phyloP scores from a whole-genome alignment of 1,140 invertebrate genomes.

The Bursaphelenchus mucronatus region DNA sequence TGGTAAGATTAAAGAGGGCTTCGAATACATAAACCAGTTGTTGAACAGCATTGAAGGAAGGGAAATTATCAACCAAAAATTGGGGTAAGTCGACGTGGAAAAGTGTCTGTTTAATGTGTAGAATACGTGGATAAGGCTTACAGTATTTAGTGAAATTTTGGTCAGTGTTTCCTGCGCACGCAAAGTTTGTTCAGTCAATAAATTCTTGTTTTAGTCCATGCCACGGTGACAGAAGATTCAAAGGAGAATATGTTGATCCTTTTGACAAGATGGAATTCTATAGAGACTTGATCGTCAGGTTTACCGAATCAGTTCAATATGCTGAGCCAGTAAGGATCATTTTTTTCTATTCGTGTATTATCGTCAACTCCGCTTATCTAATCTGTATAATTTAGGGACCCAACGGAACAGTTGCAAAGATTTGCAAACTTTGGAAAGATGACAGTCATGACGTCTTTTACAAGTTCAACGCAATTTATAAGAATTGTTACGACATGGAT shows the following conservation, averaged over 20 bases:
- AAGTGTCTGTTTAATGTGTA: too few species aligned
- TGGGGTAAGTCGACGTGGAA: too few species aligned
- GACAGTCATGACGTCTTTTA: not conserved
- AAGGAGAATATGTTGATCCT: constrained; percentile 2
- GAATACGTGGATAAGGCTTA: too few species aligned
- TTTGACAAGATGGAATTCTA: constrained; percentile 12
- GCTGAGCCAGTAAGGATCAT: not conserved
- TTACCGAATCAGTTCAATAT: constrained; percentile 8
- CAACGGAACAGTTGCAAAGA: not conserved
- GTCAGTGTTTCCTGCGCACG: too few species aligned
- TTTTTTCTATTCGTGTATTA: too few species aligned
- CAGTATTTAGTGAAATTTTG: too few species aligned
- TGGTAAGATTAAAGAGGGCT: constrained; percentile 17
- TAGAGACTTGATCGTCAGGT: not conserved
- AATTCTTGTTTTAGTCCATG: too few species aligned
- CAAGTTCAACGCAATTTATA: not conserved
- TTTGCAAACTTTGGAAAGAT: not conserved
- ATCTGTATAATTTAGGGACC: too few species aligned
- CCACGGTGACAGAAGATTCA: too few species aligned
- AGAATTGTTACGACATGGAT: not conserved
- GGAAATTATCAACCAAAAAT: not conserved
- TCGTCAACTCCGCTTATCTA: too few species aligned
- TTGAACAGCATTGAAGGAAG: constrained; percentile 33
- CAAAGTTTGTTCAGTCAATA: too few species aligned
- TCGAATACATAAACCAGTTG: constrained; percentile 29